Base-by-base conservation (phyloP, 2,797 vertebrate species). In the Knipowitschia caucasica region DNA sequence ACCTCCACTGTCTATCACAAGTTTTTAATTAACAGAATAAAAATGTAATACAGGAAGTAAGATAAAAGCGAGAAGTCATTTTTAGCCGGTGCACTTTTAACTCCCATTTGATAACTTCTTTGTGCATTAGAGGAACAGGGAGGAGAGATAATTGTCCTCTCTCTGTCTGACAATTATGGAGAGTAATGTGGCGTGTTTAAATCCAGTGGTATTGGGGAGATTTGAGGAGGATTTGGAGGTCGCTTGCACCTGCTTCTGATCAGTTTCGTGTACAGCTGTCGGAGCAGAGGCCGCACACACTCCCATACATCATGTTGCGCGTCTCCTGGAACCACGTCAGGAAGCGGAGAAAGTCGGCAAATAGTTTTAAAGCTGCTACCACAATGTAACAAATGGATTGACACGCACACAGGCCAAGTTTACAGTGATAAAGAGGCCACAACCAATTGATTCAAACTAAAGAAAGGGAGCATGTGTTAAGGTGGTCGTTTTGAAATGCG, bases 181-280 rank as follows among this genome's bases (percentile, higher is more conserved):
- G 67, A 81, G 80, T 81, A 79, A 86, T 71, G 76, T 73, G 80
- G 79, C 66, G 74, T 51, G 18, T 65, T 69, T 53, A 75, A 81
- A 82, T 81, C 80, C 73, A 21, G 50, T 1, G 77, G 81, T 61
- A 78, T 83, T 81, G 67, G 59, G 67, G 67, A 75, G 73, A 81
- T 79, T 77, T 84, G 57, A 52, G 66, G 70, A 56, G 77, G 80
- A 83, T 81, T 76, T 77, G 17, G 61, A 42, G 65, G 71, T 64
- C 56, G 46, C 56, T 70, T 53, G 77, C 80, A 83, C 75, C 82
- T 85, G 81, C 68, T 69, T 51, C 61, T 47, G 45, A 71, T 81
- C 72, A 63, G 26, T 54, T 24, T 60, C 38, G 7, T 38, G 66
- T 64, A 65, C 83, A 85, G 85, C 86, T 84, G 84, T 78, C 73